These are phyloP conservation scores for Apis florea DNA, from an alignment of 1,140 invertebrate species.

Conservation along the genomic window DNA sequence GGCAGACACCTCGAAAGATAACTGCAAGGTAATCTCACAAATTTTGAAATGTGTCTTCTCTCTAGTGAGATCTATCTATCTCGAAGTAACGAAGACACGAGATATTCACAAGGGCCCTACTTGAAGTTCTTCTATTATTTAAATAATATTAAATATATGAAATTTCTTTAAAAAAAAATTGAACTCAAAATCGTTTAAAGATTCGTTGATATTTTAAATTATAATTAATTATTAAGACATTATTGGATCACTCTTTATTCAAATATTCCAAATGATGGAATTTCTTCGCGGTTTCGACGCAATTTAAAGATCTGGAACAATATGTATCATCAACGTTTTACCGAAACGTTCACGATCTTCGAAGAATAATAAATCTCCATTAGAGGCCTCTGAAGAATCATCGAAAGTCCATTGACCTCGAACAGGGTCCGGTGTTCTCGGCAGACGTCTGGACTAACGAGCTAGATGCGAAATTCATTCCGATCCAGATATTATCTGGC, in stretches of 20 bases:
- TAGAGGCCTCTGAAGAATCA: constrained; percentile 30
- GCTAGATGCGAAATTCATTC: constrained; percentile 56
- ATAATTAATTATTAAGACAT: background rate
- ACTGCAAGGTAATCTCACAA: constrained; percentile 28
- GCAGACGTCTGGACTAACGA: constrained; percentile 39
- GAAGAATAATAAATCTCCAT: constrained; percentile 56
- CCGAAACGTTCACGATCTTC: constrained; percentile 23
- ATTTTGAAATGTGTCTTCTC: constrained; percentile 30
- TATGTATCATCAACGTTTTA: constrained; percentile 18
- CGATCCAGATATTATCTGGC: constrained; percentile 47
- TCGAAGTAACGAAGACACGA: background rate
- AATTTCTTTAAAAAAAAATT: background rate
- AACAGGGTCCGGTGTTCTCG: background rate
- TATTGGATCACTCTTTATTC: background rate
- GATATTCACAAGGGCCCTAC: background rate
- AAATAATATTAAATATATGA: background rate
- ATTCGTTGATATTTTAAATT: background rate
- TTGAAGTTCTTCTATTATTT: background rate
- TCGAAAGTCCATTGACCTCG: constrained; percentile 28
- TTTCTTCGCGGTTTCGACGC: background rate
- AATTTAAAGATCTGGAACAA: background rate
- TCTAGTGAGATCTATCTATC: background rate
- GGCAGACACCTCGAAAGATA: constrained; percentile 57
- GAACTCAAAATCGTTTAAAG: background rate
- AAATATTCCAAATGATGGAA: background rate